Percentiles rank a stretch among this genome's conserved stretches.
Evolutionary conservation across 2,797 vertebrate species (phyloP).

Genomic region (Crocidura indochinensis): DNA sequence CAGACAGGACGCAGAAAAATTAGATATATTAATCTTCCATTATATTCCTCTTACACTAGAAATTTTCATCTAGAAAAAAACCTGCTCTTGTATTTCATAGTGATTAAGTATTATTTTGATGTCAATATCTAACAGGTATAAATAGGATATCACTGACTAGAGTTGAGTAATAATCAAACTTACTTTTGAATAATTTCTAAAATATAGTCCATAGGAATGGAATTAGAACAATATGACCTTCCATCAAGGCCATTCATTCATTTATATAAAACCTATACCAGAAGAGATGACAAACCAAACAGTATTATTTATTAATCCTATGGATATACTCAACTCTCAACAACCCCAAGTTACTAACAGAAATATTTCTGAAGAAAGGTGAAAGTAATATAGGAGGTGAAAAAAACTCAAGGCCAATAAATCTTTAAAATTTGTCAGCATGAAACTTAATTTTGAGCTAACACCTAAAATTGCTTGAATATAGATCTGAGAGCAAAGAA

Average conservation of each 20-base stretch:
- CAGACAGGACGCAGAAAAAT: slow-evolving; percentile 7
- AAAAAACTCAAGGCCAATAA: background rate
- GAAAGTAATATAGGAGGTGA: background rate
- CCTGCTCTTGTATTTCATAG: background rate
- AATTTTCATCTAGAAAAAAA: slow-evolving; percentile 32
- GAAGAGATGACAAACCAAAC: background rate
- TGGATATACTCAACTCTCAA: background rate
- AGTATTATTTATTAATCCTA: background rate
- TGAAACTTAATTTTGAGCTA: slow-evolving; percentile 39
- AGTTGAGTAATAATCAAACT: background rate
- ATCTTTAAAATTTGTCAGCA: slow-evolving; percentile 55
- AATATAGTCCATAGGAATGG: background rate
- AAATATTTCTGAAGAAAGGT: background rate
- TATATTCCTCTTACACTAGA: background rate
- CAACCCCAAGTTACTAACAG: background rate
- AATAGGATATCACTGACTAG: background rate
- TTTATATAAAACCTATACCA: background rate
- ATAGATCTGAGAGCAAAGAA: background rate
- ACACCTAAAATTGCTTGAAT: background rate
- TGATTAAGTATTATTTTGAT: background rate
- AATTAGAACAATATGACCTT: slow-evolving; percentile 3
- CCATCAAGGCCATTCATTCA: background rate
- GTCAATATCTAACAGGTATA: background rate
- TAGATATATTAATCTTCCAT: background rate
- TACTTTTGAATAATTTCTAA: background rate